These are phyloP conservation scores for Eurypyga helias DNA, from an alignment of 2,113 vertebrate genomes.

Conservation along the genomic window DNA sequence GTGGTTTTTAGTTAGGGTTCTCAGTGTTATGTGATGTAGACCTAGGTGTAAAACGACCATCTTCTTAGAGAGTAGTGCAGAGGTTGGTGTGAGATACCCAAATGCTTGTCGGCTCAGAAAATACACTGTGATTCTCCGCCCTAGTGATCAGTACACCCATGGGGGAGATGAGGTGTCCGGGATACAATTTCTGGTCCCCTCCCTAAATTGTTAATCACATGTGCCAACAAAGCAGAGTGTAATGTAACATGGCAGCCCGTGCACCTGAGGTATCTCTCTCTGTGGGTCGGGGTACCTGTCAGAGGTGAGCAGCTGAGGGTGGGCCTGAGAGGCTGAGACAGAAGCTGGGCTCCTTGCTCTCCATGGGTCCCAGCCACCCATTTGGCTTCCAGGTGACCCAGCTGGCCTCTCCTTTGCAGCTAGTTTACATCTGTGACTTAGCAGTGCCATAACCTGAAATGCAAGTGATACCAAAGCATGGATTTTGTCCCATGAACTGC, in stretches of 20 bases:
- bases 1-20: not conserved
- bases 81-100: not conserved
- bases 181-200: not conserved
- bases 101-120: not conserved
- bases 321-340: no score
- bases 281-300: not conserved
- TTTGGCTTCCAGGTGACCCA: not conserved
- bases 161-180: not conserved
- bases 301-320: not conserved
- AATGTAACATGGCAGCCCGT: not conserved
- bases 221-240: not conserved
- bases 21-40: not conserved
- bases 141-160: not conserved
- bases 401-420: accelerated
- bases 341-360: not conserved
- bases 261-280: accelerated
- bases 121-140: not conserved
- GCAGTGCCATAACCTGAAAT: not conserved
- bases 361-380: accelerated
- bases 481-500: not conserved
- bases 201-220: accelerated
- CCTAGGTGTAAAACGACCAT: not conserved
- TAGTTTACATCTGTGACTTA: not conserved
- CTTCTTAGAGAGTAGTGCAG: not conserved
- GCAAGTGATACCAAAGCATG: not conserved